Evolutionary conservation across 2,113 vertebrate species (phyloP).

Genomic region (Andinoacara biseriatus): DNA sequence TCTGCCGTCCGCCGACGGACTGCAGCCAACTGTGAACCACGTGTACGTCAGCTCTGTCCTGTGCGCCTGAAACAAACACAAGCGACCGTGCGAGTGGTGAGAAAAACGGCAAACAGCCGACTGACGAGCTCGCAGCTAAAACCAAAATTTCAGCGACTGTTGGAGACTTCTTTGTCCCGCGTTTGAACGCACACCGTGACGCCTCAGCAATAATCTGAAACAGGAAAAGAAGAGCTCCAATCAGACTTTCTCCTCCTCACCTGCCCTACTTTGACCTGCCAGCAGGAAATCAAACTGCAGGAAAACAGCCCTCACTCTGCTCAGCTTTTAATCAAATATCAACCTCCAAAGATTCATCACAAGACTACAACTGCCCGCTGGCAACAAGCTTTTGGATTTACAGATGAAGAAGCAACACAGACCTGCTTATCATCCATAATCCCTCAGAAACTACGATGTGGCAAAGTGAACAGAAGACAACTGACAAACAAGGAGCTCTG

Average conservation of each 20-base stretch:
- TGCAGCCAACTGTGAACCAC: slow-evolving; percentile 11
- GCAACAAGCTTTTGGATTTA: slow-evolving; percentile 15
- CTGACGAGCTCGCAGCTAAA: not conserved
- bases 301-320: not conserved
- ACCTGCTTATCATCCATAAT: not conserved
- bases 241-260: not conserved
- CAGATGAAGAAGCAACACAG: not conserved
- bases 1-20: not conserved
- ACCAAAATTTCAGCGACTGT: not conserved
- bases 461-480: not conserved
- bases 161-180: not conserved
- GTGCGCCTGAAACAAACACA: not conserved
- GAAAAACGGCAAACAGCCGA: not conserved
- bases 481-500: not conserved
- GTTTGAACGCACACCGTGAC: slow-evolving; percentile 17
- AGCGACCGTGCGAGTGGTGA: not conserved
- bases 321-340: not conserved
- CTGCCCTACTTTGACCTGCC: slow-evolving; percentile 58
- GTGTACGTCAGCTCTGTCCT: not conserved
- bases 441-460: not conserved
- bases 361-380: not conserved
- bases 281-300: slow-evolving; percentile 59
- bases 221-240: not conserved
- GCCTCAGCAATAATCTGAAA: not conserved
- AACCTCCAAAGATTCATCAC: not conserved